Evolutionary conservation across 2,888 invertebrate genomes (phyloP), one percentile per base, ranked within the genome.

Genomic region (Athripsodes cinereus): DNA sequence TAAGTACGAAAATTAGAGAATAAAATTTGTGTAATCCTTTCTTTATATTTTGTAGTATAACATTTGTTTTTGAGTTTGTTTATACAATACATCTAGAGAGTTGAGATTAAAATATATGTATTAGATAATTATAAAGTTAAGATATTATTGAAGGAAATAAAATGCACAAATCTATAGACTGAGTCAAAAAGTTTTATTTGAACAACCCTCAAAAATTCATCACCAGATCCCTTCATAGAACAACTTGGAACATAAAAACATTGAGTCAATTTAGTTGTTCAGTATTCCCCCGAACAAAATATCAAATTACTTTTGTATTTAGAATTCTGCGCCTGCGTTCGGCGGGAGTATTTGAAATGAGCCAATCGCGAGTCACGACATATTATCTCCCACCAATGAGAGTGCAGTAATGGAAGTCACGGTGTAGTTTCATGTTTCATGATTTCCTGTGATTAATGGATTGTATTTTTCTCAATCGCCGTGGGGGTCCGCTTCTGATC

Each of bases 281-380:
- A 2, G 16, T 47, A 47, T 48, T 58, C 52, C 57, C 57, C 53
- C 52, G 40, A 57, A 47, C 13, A 35, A 57, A 52, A 55, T 60
- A 60, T 60, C 60, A 60, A 52, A 55, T 60, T 60, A 60, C 60
- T 53, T 21, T 40, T 13, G 13, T 40, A 16, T 40, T 40, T 16
- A 16, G 16, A 34, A 46, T 21, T 20, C 20, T 51, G 47, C 52
- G 60, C 52, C 22, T 57, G 51, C 50, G 57, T 54, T 50, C 54
- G 34, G 52, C 57, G 40, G 60, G 46, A 13, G n/a, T 13, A 11
- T 31, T 40, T 57, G n/a, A 56, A 50, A 35, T 51, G 35, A 35
- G 34, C 60, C 60, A 60, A 60, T 60, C 47, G 53, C 35, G 31
- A 46, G 26, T 11, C 13, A 44, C 35, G 52, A 48, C 21, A 19